phyloP scores from a whole-genome alignment of 2,888 invertebrate genomes.

The Watsonalla cultraria region DNA sequence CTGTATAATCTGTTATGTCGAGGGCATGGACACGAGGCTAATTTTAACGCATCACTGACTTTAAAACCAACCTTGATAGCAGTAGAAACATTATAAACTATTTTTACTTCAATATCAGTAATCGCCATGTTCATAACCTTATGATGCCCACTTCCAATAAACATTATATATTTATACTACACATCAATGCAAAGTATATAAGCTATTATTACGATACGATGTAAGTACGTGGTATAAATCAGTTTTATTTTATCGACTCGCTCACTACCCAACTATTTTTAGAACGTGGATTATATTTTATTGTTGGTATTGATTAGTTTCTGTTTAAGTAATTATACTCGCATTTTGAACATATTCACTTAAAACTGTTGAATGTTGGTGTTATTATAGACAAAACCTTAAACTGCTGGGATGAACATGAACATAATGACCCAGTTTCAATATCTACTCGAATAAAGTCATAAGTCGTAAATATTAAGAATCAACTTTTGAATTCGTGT shows the following conservation, averaged over 20 bases:
- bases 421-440: too few species aligned
- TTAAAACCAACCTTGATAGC: slow-evolving; percentile 34
- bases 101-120: slow-evolving; percentile 40
- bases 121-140: slow-evolving; percentile 34
- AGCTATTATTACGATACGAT: too few species aligned
- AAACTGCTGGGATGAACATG: neutral
- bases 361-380: neutral
- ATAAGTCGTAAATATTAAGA: neutral
- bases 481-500: neutral
- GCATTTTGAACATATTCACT: neutral
- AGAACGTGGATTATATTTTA: too few species aligned
- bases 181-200: neutral
- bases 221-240: too few species aligned
- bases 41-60: slow-evolving; percentile 28
- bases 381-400: neutral
- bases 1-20: neutral
- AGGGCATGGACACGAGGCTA: slow-evolving; percentile 8
- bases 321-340: too few species aligned
- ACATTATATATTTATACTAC: slow-evolving; percentile 19
- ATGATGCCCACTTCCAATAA: slow-evolving; percentile 18
- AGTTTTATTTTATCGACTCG: too few species aligned
- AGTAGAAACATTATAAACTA: slow-evolving; percentile 32
- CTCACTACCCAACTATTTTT: too few species aligned
- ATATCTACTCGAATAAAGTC: too few species aligned
- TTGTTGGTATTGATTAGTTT: too few species aligned